Percentiles rank a stretch among this genome's conserved stretches.
phyloP scores from a whole-genome alignment of 2,888 invertebrate genomes.

The Hydroisotoma schaefferi region DNA sequence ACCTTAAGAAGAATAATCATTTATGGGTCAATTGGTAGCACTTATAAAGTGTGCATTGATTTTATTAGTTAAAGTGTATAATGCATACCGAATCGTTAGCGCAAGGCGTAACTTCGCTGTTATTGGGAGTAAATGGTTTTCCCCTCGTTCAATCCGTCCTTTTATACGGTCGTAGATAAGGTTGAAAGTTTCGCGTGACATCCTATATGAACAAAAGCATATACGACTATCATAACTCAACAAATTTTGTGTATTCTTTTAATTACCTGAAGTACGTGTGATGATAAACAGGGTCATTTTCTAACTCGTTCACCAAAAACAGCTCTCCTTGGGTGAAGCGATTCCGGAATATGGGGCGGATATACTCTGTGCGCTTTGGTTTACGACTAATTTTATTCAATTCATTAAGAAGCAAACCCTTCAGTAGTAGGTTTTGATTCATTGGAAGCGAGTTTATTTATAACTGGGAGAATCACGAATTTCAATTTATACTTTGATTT shows the following conservation, averaged over 20 bases:
- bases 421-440: neutral
- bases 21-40: neutral
- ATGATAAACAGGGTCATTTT: neutral
- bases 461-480: neutral
- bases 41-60: neutral
- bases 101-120: neutral
- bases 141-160: neutral
- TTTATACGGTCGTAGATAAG: neutral
- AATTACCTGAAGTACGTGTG: neutral
- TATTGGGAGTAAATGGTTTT: neutral
- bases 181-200: neutral
- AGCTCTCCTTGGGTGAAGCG: neutral
- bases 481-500: too few species aligned
- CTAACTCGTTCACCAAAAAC: neutral
- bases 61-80: neutral
- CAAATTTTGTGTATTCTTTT: neutral
- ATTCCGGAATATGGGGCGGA: neutral
- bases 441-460: neutral
- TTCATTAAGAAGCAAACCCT: neutral
- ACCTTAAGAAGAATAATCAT: conserved; percentile 5
- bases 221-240: neutral
- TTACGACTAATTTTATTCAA: neutral
- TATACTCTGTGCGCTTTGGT: neutral
- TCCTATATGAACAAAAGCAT: neutral
- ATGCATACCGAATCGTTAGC: neutral